phyloP scores from a whole-genome alignment of 92 coral and sea anemone species.

The Scolanthus callimorphus region DNA sequence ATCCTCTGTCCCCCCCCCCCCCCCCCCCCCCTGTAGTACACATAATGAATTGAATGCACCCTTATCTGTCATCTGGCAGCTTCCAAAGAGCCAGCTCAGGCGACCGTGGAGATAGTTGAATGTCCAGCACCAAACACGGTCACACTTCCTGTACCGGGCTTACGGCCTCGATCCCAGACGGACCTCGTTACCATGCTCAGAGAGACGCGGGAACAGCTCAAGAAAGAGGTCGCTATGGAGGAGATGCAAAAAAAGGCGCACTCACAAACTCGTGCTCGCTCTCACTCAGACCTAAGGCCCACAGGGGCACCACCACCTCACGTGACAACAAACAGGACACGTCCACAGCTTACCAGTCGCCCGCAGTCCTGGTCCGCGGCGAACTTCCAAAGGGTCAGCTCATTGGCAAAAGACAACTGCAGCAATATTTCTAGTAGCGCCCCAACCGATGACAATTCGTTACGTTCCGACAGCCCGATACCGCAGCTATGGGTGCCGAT shows the following conservation, averaged over 20 bases:
- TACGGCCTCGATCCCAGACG: conserved; percentile 30
- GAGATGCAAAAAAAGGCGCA: not conserved
- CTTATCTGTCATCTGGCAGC: not conserved
- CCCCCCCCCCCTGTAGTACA: no score
- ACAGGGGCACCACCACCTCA: not conserved
- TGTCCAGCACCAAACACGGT: conserved; percentile 32
- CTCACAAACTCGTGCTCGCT: not conserved
- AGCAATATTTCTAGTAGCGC: not conserved
- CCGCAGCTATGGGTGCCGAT: not conserved
- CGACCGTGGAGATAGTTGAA: conserved; percentile 17
- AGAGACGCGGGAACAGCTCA: not conserved
- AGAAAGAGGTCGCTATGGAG: conserved; percentile 1
- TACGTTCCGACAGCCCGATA: not conserved
- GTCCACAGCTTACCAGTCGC: conserved; percentile 1
- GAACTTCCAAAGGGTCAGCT: conserved; percentile 4
- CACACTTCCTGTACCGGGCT: conserved; percentile 37
- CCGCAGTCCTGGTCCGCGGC: conserved; percentile 39
- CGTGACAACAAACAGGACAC: not conserved
- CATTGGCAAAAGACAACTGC: not conserved
- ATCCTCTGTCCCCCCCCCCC: no score
- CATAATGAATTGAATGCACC: no score
- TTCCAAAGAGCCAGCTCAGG: not conserved
- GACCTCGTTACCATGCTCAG: not conserved
- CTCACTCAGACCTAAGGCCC: not conserved
- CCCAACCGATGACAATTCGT: not conserved